These are phyloP conservation scores for Cyprinus carpio DNA, from an alignment of 2,113 vertebrate genomes.

Conservation along the genomic window DNA sequence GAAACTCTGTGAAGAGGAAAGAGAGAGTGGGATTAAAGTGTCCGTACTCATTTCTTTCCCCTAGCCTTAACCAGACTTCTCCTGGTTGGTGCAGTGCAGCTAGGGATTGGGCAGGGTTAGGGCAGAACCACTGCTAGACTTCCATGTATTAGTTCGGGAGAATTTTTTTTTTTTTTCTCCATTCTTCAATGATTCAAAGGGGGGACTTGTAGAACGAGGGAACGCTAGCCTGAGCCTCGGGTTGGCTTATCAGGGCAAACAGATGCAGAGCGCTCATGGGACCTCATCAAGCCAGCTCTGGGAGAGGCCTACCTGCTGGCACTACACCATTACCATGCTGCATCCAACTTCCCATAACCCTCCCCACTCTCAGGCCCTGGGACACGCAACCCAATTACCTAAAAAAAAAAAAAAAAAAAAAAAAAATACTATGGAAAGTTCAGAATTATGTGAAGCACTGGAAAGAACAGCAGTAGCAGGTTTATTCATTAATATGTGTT, in stretches of 20 bases:
- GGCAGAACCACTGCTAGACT: slow-evolving; percentile 58
- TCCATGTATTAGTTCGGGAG: slow-evolving; percentile 64
- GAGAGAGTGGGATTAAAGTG: slow-evolving; percentile 51
- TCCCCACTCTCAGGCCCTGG: slow-evolving; percentile 53
- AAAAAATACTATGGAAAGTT: slow-evolving; percentile 36
- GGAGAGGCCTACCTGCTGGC: slow-evolving; percentile 71
- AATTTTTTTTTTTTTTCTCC: slow-evolving; percentile 33
- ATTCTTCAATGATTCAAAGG: neutral
- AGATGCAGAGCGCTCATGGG: slow-evolving; percentile 74
- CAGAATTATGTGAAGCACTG: slow-evolving; percentile 16
- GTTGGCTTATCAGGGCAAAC: slow-evolving; percentile 76
- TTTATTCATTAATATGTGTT: slow-evolving; percentile 36
- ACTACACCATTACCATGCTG: slow-evolving; percentile 62
- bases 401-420: slow-evolving; percentile 18
- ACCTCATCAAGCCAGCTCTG: slow-evolving; percentile 73
- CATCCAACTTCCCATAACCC: slow-evolving; percentile 50
- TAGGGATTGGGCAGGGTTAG: slow-evolving; percentile 39
- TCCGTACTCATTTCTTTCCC: slow-evolving; percentile 44
- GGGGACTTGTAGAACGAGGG: neutral
- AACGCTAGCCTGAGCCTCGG: slow-evolving; percentile 52
- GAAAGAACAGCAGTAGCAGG: neutral
- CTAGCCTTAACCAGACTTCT: slow-evolving; percentile 35
- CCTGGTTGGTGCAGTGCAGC: slow-evolving; percentile 20
- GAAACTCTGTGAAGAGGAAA: slow-evolving; percentile 54
- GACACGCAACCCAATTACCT: slow-evolving; percentile 70